Evolutionary conservation across 2,797 vertebrate genomes (phyloP), one percentile per base, ranked within the genome.

Genomic region (Oreortyx pictus): DNA sequence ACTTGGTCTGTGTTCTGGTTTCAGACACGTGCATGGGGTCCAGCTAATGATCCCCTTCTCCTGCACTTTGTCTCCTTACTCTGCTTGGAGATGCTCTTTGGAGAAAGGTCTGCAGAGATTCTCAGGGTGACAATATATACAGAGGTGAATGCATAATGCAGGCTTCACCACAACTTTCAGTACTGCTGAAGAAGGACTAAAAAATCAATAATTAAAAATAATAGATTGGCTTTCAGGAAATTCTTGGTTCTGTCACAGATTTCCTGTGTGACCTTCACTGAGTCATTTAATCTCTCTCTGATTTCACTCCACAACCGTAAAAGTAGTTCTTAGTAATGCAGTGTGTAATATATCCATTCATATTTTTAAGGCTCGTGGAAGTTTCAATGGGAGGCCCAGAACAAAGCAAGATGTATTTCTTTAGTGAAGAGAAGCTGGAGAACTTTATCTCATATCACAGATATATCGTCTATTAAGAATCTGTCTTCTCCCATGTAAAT

Each of bases 231-330:
- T 76, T 90, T 89, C 87, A 91, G 89, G 77, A 95, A 93, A 82
- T 91, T 92, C 84, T 96, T 95, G 93, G 43, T 76, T 89, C 61
- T 76, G 35, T 86, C 90, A 86, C 79, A 81, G 11, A 91, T 94
- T 95, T 89, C 86, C 74, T 90, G 66, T 81, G 82, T 86, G 76
- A 91, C 47, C 92, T 93, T 93, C 80, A 64, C 56, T 23, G 37
- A 89, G 77, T 67, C 52, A 59, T 84, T 91, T 84, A 79, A 82
- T 77, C 67, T 92, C 74, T 90, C 81, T 93, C 64, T 46, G 62
- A 93, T 87, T 91, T 70, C 76, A 33, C 33, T 78, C 52, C 52
- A 60, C 2, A 1, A 27, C 52, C n/a, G 47, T 70, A 67, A 83
- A 94, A 82, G 56, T 41, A 60, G 33, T 72, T 29, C 59, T 92